Base-by-base conservation (phyloP, 2,797 vertebrate species). In the Typhlichthys eigenmanni region DNA sequence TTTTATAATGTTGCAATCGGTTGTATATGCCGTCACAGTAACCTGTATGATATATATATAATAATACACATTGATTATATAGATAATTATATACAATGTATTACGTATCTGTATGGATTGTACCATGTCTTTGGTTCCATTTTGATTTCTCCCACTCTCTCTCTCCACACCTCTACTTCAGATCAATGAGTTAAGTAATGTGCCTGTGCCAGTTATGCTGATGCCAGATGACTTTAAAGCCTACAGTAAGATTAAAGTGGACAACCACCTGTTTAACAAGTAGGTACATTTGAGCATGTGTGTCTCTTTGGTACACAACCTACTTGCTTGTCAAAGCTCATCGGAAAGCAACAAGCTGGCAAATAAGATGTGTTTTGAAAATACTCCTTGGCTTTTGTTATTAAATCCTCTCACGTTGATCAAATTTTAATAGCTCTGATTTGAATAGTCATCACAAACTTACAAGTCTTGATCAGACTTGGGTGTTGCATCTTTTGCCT, bases 181-280 rank as follows among this genome's bases (percentile, higher is more conserved):
- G 96, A 94, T 98, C 90, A 98, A 98, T 1, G 96, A 98, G 82
- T 89, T 98, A 87, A 94, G 95, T 92, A 96, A 96, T 51, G 96
- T 98, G 78, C 96, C 95, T 9, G 94, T 97, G 76, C 96, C 96
- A 2, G 96, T 98, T 79, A 98, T 98, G 96, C 79, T 98, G 61
- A 97, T 98, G 96, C 96, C 96, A 2, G 96, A 98, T 64, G 96
- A 98, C 90, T 98, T 98, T 86, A 98, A 98, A 92, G 96, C 96
- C 83, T 97, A 96, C 92, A 97, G 95, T 82, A 98, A 98, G 92
- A 97, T 97, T 85, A 98, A 98, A 91, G 96, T 98, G 94, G 96
- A 98, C 92, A 97, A 97, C 92, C 96, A 98, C 83, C 95, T 98
- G 72, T 98, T 98, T 92, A 98, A 98, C 94, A 97, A 98, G 96